A percentile compares a stretch with the other conserved stretches of the same genome.
These are phyloP conservation scores for Chrysolina oricalcia DNA, from an alignment of 2,888 invertebrate genomes.

Conservation along the genomic window DNA sequence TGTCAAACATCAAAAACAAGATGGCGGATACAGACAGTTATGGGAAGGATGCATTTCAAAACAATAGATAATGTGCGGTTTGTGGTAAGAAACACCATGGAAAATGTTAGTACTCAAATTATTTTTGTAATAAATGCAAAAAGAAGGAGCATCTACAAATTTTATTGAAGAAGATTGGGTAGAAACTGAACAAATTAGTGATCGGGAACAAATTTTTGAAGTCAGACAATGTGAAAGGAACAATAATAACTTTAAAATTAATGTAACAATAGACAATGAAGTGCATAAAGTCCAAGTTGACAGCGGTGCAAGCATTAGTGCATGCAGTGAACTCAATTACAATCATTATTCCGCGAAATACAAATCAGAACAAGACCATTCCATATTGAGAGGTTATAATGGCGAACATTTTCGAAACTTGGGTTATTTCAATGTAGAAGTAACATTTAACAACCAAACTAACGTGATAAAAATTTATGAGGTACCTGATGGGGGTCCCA, in stretches of 20 bases:
- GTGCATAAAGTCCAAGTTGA: neutral
- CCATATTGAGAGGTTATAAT: conserved; percentile 11
- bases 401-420: neutral
- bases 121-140: neutral
- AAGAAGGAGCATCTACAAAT: neutral
- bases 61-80: too few species aligned
- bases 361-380: neutral
- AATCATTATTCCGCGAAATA: neutral
- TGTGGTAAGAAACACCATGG: too few species aligned
- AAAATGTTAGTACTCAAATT: too few species aligned
- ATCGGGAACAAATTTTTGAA: neutral
- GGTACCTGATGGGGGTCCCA: neutral
- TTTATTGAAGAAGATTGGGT: neutral
- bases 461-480: conserved; percentile 13
- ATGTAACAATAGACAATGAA: conserved; percentile 3
- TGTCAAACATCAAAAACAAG: too few species aligned
- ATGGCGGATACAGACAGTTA: too few species aligned
- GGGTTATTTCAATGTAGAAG: conserved; percentile 11
- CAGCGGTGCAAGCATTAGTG: neutral
- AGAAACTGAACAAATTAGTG: neutral
- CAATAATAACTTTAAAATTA: neutral
- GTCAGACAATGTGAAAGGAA: neutral
- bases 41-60: too few species aligned
- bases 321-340: neutral
- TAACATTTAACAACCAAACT: neutral